These are phyloP conservation scores for Catharus fuscescens DNA, from an alignment of 2,113 vertebrate species.

Conservation along the genomic window DNA sequence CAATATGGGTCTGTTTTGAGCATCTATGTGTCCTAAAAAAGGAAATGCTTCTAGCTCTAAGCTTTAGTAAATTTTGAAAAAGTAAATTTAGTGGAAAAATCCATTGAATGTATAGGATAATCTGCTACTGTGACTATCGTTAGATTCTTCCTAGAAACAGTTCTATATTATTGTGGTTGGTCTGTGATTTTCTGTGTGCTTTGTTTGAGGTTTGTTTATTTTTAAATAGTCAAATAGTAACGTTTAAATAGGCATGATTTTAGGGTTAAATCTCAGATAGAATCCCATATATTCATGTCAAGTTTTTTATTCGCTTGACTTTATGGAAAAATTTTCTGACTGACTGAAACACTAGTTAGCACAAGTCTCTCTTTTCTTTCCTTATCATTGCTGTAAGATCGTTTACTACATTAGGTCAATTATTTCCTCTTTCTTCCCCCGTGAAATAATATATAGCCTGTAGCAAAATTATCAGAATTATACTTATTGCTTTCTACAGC, in stretches of 20 bases:
- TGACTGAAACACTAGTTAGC: not conserved
- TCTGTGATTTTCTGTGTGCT: not conserved
- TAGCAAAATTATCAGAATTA: not conserved
- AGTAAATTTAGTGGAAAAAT: not conserved
- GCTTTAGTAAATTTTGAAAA: not conserved
- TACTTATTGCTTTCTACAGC: not conserved
- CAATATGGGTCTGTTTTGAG: not conserved
- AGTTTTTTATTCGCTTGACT: not conserved
- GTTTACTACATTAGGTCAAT: not conserved
- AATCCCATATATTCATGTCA: not conserved
- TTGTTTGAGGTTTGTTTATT: not conserved
- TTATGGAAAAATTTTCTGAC: not conserved
- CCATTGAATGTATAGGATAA: not conserved
- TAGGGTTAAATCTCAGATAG: not conserved
- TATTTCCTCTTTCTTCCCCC: not conserved
- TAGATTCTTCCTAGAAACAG: not conserved
- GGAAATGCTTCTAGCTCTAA: not conserved
- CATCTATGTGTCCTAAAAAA: not conserved
- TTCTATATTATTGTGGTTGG: not conserved
- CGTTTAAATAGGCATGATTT: not conserved
- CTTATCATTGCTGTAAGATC: not conserved
- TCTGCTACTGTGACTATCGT: accelerated
- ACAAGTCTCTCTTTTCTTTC: not conserved
- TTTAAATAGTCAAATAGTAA: not conserved
- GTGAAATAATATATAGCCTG: not conserved